Evolutionary conservation across 2,888 invertebrate genomes (phyloP).

Genomic region (Himalopsyche kuldschensis): DNA sequence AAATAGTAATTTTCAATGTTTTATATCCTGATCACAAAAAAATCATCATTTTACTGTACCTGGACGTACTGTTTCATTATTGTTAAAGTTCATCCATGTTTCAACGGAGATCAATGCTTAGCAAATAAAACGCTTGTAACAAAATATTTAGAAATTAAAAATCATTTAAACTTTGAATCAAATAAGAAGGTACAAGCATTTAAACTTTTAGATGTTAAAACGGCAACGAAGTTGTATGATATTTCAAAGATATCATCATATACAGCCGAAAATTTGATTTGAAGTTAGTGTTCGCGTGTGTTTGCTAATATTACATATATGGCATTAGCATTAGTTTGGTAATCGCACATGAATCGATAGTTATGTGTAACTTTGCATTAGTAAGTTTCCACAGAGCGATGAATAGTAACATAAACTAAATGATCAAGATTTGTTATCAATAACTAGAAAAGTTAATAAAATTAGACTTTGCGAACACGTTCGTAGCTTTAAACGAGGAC

Average conservation of each 20-base stretch:
- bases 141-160: not conserved
- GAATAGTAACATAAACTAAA: not conserved
- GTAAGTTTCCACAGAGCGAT: not conserved
- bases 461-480: no score
- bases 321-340: not conserved
- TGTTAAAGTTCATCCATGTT: no score
- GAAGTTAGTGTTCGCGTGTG: not conserved
- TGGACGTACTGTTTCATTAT: no score
- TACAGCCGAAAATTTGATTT: not conserved
- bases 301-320: not conserved
- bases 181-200: not conserved
- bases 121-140: no score
- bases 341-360: not conserved
- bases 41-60: no score
- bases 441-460: not conserved
- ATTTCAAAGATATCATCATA: not conserved
- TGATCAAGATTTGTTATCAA: not conserved
- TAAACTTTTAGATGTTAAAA: not conserved
- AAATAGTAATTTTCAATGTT: no score
- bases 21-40: no score
- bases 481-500: no score
- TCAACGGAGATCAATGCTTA: no score
- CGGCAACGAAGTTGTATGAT: not conserved
- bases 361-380: not conserved
- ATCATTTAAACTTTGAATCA: not conserved